phyloP scores from a whole-genome alignment of 2,888 invertebrate genomes.

The Barypeithes pellucidus region DNA sequence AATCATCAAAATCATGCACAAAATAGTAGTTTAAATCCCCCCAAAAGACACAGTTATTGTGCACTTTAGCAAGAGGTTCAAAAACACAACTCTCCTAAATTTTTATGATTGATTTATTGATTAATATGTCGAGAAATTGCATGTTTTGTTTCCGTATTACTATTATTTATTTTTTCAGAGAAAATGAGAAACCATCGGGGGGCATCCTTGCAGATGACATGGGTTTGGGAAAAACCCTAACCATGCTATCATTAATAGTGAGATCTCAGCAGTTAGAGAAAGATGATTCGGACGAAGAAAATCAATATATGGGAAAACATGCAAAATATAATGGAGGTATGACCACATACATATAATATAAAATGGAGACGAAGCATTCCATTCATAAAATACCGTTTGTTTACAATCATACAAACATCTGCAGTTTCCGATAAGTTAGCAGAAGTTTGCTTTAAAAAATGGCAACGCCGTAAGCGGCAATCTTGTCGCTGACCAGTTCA shows the following conservation, averaged over 20 bases:
- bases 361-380: too few relatives aligned
- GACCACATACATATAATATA: not conserved
- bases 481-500: too few relatives aligned
- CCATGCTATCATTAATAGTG: constrained; percentile 84
- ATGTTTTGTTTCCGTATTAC: not conserved
- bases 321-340: constrained; percentile 53
- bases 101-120: not conserved
- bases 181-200: constrained; percentile 87
- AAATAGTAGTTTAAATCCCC: too few relatives aligned
- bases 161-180: constrained; percentile 72
- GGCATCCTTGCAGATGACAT: constrained; percentile 92
- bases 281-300: constrained; percentile 60
- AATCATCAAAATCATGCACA: too few relatives aligned
- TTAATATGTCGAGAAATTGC: not conserved
- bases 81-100: too few relatives aligned
- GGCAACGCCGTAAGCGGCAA: too few relatives aligned
- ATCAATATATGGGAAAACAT: constrained; percentile 49
- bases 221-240: constrained; percentile 89
- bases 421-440: too few relatives aligned
- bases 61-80: too few relatives aligned
- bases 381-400: too few relatives aligned
- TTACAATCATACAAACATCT: too few relatives aligned
- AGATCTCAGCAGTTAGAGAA: constrained; percentile 71
- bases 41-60: too few relatives aligned
- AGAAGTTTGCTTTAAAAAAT: too few relatives aligned